Conservation (phyloP, 2,113 vertebrate species). For the Hydrochoerus hydrochaeris region DNA sequence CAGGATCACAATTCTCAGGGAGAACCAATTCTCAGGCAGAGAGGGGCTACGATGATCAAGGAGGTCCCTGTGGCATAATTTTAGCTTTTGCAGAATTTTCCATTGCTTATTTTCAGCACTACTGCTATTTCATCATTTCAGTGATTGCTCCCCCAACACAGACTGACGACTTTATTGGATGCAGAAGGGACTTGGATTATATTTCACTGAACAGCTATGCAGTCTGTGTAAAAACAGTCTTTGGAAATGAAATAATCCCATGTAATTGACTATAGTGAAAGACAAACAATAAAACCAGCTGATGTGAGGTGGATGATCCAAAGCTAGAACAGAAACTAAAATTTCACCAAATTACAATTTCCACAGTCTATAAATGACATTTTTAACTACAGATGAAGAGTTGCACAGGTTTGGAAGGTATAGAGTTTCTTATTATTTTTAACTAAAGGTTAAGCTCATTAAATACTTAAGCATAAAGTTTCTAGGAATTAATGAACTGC, state of each 20-base stretch:
- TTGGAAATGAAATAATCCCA: conserved; percentile 73
- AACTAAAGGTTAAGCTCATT: conserved; percentile 81
- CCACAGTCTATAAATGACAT: background rate
- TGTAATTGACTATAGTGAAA: conserved; percentile 54
- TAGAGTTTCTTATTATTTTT: conserved; percentile 61
- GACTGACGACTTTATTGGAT: conserved; percentile 79
- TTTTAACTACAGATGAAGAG: conserved; percentile 36
- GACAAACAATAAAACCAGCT: conserved; percentile 29
- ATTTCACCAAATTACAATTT: conserved; percentile 46
- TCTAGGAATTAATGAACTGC: conserved; percentile 73
- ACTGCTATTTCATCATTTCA: conserved; percentile 77
- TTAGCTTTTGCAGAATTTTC: conserved; percentile 80
- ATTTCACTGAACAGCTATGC: conserved; percentile 66
- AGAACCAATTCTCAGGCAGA: conserved; percentile 64
- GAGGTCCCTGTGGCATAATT: conserved; percentile 67
- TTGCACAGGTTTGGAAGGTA: conserved; percentile 34
- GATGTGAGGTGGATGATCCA: background rate
- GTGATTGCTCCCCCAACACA: conserved; percentile 73
- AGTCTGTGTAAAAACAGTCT: conserved; percentile 60
- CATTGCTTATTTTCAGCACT: conserved; percentile 74
- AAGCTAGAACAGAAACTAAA: background rate
- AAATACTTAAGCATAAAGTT: conserved; percentile 71
- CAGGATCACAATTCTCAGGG: conserved; percentile 64
- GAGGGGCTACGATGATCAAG: conserved; percentile 68
- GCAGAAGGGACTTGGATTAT: conserved; percentile 70